phyloP scores from a whole-genome alignment of 2,113 vertebrate species.

The Pollachius pollachius region DNA sequence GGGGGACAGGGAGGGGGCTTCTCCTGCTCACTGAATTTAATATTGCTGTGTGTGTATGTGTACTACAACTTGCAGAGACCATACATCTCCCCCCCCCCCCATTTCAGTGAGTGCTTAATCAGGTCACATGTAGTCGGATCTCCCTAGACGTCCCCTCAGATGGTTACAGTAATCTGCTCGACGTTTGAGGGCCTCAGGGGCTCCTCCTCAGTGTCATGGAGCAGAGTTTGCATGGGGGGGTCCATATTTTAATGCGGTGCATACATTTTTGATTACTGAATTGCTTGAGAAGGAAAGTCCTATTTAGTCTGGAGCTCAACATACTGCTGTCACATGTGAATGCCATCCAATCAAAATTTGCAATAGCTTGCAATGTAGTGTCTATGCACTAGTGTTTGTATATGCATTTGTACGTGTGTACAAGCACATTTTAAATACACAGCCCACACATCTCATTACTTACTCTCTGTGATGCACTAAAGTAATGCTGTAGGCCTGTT shows the following conservation, averaged over 20 bases:
- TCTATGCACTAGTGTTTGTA: not conserved
- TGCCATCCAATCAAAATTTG: too few relatives aligned
- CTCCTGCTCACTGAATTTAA: not conserved
- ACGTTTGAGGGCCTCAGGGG: conserved; percentile 46
- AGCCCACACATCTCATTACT: too few relatives aligned
- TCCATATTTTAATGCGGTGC: conserved; percentile 35
- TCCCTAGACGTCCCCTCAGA: conserved; percentile 50
- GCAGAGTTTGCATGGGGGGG: too few relatives aligned
- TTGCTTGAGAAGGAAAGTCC: conserved; percentile 20
- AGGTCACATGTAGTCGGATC: conserved; percentile 69
- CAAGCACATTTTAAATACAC: too few relatives aligned
- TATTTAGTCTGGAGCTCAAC: too few relatives aligned
- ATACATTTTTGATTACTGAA: conserved; percentile 25
- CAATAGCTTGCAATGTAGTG: too few relatives aligned
- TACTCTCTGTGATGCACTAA: too few relatives aligned
- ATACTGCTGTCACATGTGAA: too few relatives aligned
- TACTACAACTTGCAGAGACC: conserved; percentile 19
- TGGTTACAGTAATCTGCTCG: conserved; percentile 55
- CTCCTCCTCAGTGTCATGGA: conserved; percentile 18
- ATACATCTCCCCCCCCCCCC: conserved; percentile 46
- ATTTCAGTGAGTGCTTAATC: conserved; percentile 65
- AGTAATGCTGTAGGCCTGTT: too few relatives aligned
- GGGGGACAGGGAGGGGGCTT: conserved; percentile 1
- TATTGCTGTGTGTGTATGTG: not conserved
- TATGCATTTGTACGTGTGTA: conserved; percentile 11